phyloP scores from a whole-genome alignment of 2,113 vertebrate species.

The Otis tarda region DNA sequence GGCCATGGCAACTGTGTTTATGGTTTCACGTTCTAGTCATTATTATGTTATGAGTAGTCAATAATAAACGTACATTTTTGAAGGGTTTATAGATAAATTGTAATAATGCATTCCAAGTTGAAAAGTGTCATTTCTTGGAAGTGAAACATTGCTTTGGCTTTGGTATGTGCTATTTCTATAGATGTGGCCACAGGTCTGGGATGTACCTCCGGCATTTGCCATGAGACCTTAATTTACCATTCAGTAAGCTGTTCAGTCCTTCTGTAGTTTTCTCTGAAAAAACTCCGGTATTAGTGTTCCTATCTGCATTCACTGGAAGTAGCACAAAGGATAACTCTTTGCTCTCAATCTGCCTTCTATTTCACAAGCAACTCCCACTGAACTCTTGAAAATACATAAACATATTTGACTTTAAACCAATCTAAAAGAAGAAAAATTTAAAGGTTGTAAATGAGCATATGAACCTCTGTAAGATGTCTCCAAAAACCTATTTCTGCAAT shows the following conservation, averaged over 20 bases:
- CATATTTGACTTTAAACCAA: not conserved
- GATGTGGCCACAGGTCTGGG: not conserved
- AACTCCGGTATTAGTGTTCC: not conserved
- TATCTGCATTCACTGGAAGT: not conserved
- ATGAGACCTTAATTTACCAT: not conserved
- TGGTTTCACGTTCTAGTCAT: not conserved
- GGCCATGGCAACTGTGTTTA: not conserved
- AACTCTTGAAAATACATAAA: not conserved
- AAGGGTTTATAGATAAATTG: not conserved
- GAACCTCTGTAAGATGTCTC: rapidly evolving
- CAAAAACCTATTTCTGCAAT: not conserved
- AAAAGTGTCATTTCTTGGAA: not conserved
- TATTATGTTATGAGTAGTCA: not conserved
- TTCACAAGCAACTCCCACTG: not conserved
- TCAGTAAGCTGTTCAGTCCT: not conserved
- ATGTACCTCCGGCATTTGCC: not conserved
- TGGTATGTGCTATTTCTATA: not conserved
- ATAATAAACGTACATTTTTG: not conserved
- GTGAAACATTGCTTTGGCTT: not conserved
- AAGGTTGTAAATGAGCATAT: not conserved
- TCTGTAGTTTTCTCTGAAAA: not conserved
- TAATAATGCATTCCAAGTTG: not conserved
- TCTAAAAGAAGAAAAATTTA: not conserved
- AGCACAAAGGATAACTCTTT: not conserved
- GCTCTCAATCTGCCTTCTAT: not conserved